Evolutionary conservation across 2,113 vertebrate species (phyloP).

Genomic region (Aphelocoma coerulescens): DNA sequence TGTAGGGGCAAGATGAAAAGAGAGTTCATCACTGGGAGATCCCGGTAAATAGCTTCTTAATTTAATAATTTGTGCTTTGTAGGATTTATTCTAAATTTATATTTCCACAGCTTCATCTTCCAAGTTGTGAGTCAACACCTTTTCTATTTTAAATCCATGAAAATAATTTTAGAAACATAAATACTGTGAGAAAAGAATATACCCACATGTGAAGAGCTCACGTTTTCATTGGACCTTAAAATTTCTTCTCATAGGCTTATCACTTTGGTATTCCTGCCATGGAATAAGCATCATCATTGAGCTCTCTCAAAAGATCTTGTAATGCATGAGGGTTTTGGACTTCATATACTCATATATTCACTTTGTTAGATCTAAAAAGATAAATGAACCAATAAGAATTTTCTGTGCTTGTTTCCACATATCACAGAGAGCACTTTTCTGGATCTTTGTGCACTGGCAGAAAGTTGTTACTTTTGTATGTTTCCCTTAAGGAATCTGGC

Average conservation of each 20-base stretch:
- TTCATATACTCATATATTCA: neutral
- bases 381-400: neutral
- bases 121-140: neutral
- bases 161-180: neutral
- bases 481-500: neutral
- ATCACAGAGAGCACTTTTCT: neutral
- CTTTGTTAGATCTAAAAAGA: neutral
- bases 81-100: neutral
- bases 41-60: conserved; percentile 66
- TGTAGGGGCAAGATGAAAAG: conserved; percentile 64
- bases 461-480: neutral
- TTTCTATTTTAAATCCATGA: neutral
- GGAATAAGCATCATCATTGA: neutral
- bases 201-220: neutral
- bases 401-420: neutral
- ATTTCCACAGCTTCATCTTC: neutral
- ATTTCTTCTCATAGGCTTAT: neutral
- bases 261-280: neutral
- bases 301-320: neutral
- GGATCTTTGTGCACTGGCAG: neutral
- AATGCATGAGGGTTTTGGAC: neutral
- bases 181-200: neutral
- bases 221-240: neutral
- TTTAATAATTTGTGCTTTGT: conserved; percentile 3
- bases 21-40: conserved; percentile 58